Evolutionary conservation across 1,140 invertebrate species (phyloP), one percentile per base, ranked within the genome.

Genomic region (Brachionus paranguensis): DNA sequence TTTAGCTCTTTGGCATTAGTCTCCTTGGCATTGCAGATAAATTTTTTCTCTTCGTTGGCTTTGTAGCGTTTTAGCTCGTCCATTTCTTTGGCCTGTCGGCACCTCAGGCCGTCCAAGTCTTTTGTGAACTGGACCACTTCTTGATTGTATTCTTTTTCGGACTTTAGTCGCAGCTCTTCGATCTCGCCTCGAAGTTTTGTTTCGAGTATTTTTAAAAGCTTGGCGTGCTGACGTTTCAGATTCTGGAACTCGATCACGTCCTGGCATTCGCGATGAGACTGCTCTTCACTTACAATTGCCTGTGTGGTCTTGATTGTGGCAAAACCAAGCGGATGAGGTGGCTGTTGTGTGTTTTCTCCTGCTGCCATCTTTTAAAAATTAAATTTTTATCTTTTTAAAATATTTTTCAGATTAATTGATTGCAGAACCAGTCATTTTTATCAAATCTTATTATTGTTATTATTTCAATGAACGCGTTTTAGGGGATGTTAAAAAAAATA

Each of bases 81-180:
- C 81, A 97, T 88, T 87, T 99, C 96, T 90, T 95, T 93, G 65
- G 93, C 91, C 89, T 99, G 96, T 89, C 93, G 94, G 6, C 93
- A 90, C 89, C 95, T 93, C 68, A 98, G 90, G 86, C 95, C 94
- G 87, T 97, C 96, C 79, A 98, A 91, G 87, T 99, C 97, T 86
- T 95, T 93, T 85, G 93, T 94, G 88, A 97, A 96, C 86, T 94
- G 94, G 87, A 94, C 93, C 86, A 97, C 91, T 83, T 98, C 90
- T 85, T 92, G 93, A 88, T 99, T 97, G 88, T 99, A 98, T 89
- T 99, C 97, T 88, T 96, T 96, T 88, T 99, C 97, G 85, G 99
- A 91, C 86, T 94, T 93, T 87, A 93, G 92, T 89, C 98, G 97
- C 89, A 98, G 95, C 87, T 94, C 93, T 87, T 99, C 97, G 93